Base-by-base conservation (phyloP, 2,797 vertebrate genomes). In the Dryobates pubescens region DNA sequence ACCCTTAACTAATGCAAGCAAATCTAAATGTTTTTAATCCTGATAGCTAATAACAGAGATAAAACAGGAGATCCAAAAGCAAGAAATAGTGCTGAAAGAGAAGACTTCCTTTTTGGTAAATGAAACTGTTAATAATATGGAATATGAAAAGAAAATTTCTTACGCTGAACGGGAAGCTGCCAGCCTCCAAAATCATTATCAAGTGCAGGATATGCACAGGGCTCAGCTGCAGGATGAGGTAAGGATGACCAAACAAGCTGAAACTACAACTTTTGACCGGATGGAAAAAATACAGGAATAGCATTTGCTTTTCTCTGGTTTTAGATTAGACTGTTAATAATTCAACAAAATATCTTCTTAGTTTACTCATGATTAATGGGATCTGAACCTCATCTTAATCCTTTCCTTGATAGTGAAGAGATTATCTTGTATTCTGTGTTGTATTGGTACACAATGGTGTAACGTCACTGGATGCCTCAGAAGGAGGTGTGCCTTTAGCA, bases 81-180 rank as follows among this genome's bases (percentile, higher is more conserved):
- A 97, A 95, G 98, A 98, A 65, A 93, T 24, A 32, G 49, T 97
- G 56, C 88, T 99, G 65, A 97, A 97, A 89, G 98, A 99, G 94
- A 98, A 97, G 96, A 97, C 97, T 84, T 95, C 97, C 62, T 98
- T 99, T 93, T 96, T 99, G 95, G 97, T 98, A 17, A 98, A 95
- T n/a, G 98, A 99, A 96, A 97, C 94, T 57, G 97, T 98, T 30
- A 99, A 99, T 97, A 99, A 99, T 61, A 94, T 92, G 91, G 98
- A 99, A 43, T 98, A 96, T 27, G 98, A 99, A 93, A 98, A 97
- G 96, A 98, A 97, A 95, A 98, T 98, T 79, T 77, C 94, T 11
- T 23, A 24, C 11, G 90, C 97, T 30, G 98, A 98, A 30, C 97
- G 95, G 16, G 98, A 98, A 85, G 97, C 97, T 41, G 78, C 94